phyloP scores from a whole-genome alignment of 2,888 invertebrate species.

The Callosobruchus maculatus region DNA sequence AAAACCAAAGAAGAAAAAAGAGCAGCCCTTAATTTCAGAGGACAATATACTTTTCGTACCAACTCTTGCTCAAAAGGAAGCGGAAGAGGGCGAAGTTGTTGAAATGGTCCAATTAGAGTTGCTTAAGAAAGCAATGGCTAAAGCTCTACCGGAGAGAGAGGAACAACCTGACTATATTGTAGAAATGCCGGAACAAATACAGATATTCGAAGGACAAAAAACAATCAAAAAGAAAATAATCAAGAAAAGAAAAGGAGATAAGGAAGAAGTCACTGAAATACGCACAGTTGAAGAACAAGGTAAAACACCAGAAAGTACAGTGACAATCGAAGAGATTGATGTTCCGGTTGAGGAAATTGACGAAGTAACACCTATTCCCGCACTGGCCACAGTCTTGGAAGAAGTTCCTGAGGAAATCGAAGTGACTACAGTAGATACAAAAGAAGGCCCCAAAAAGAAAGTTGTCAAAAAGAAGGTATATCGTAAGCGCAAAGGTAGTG shows the following conservation, averaged over 20 bases:
- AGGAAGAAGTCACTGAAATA: constrained; percentile 46
- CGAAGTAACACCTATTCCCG: constrained; percentile 36
- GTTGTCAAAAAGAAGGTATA: constrained; percentile 31
- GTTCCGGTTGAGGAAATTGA: constrained; percentile 42
- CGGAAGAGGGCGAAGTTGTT: constrained; percentile 34
- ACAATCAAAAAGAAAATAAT: constrained; percentile 31
- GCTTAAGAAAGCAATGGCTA: constrained; percentile 35
- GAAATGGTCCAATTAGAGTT: constrained; percentile 38
- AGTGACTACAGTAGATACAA: constrained; percentile 36
- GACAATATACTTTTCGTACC: constrained; percentile 32
- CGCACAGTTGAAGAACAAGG: constrained; percentile 44
- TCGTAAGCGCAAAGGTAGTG: constrained; percentile 38
- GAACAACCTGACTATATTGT: constrained; percentile 26
- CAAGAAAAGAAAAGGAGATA: constrained; percentile 39
- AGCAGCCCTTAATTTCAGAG: constrained; percentile 31
- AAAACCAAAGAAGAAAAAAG: constrained; percentile 21
- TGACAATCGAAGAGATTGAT: constrained; percentile 39
- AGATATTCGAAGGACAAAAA: constrained; percentile 35
- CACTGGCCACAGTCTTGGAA: constrained; percentile 21
- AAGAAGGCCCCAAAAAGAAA: constrained; percentile 38
- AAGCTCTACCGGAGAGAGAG: constrained; percentile 24
- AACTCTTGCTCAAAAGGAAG: constrained; percentile 36
- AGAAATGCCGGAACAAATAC: constrained; percentile 33
- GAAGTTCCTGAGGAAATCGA: constrained; percentile 45
- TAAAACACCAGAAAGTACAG: constrained; percentile 44